Percentiles rank a stretch among this genome's conserved stretches.
Conservation (phyloP, 2,888 invertebrate genomes). For the Morpho helenor region DNA sequence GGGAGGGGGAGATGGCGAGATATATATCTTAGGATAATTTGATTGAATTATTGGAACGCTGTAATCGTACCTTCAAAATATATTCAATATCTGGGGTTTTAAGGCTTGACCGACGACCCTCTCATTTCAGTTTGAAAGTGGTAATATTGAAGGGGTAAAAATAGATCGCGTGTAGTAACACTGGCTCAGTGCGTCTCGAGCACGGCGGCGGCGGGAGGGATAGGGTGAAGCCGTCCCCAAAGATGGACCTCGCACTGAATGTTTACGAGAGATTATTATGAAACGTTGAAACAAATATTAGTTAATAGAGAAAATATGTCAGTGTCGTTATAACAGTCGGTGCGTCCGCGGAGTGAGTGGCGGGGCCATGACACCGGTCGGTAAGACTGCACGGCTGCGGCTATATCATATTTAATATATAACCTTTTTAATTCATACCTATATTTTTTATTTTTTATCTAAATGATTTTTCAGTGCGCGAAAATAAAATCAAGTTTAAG, state of each 20-base stretch:
- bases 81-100: too few species aligned
- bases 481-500: too few species aligned
- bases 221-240: constrained; percentile 23
- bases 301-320: constrained; percentile 41
- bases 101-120: too few species aligned
- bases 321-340: constrained; percentile 59
- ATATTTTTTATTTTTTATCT: neutral
- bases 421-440: neutral
- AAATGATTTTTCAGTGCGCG: too few species aligned
- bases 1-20: too few species aligned
- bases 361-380: constrained; percentile 24
- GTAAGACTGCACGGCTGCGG: constrained; percentile 16
- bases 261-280: constrained; percentile 46
- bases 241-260: constrained; percentile 29
- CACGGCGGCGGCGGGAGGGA: constrained; percentile 46
- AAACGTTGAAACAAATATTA: constrained; percentile 38
- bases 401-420: too few species aligned
- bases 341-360: constrained; percentile 35
- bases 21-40: too few species aligned
- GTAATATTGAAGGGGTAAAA: constrained; percentile 14
- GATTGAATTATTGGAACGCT: too few species aligned
- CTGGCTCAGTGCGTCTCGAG: constrained; percentile 33
- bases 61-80: too few species aligned
- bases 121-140: neutral
- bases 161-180: constrained; percentile 18